Base-by-base conservation (phyloP, 2,797 vertebrate genomes). In the Heteromormyrus szaboi region DNA sequence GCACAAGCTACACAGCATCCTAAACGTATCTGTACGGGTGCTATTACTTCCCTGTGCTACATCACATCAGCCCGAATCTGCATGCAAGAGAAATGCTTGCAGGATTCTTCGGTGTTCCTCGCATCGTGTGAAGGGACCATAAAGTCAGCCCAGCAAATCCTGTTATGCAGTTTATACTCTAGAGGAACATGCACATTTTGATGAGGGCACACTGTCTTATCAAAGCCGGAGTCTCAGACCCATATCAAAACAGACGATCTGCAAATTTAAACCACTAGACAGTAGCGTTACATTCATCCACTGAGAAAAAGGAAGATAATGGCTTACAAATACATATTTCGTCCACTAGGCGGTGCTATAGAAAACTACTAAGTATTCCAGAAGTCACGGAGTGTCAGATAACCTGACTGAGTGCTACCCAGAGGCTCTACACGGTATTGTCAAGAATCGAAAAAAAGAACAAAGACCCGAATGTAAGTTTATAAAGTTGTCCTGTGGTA, bases 291-390 rank as follows among this genome's bases (percentile, higher is more conserved):
- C 51, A 86, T 22, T 54, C 56, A 62, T 44, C 88, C 59, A 85
- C 37, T 9, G 33, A 37, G 8, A 59, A 6, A n/a, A 88, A 7
- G 33, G 14, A 84, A 79, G 50, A 56, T 79, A 89, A 91, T 76
- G 59, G 44, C 86, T 22, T 86, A 90, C 90, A 87, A 44, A 22
- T 68, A 86, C 53, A 88, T 89, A 89, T 51, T 48, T 89, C 89
- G 37, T 88, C 94, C 93, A 94, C 92, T 92, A 94, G 93, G 91
- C 88, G n/a, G 94, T 51, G 93, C 93, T 90, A 92, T 79, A 87
- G 90, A 90, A 92, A 92, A 91, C 76, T 56, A 88, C 85, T 29
- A 29, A 37, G 68, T 50, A 0, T 22, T 12, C 25, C 62, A 62
- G 22, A 4, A n/a, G 72, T 56, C 85, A 33, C 25, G 62, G 17